Evolutionary conservation across 2,113 vertebrate species (phyloP).

Genomic region (Neolamprologus hecqui): DNA sequence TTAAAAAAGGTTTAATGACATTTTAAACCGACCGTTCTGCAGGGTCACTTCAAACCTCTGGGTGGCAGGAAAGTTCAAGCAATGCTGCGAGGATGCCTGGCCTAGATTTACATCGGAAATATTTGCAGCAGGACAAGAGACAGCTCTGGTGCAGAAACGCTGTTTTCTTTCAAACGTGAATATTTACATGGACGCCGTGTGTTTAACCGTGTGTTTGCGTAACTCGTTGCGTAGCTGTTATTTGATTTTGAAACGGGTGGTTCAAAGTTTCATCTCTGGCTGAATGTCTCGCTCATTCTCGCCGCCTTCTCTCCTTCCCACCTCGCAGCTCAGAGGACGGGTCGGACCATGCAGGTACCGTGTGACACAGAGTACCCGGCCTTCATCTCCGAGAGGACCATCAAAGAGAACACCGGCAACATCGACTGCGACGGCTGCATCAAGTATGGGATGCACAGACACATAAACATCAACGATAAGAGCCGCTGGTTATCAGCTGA

Average conservation of each 20-base stretch:
- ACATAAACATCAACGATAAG: background rate
- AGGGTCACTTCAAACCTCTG: conserved; percentile 32
- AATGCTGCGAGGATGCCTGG: background rate
- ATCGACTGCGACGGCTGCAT: conserved; percentile 91
- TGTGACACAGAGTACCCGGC: conserved; percentile 97
- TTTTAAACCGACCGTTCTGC: background rate
- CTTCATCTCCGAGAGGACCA: conserved; percentile 96
- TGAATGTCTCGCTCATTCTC: background rate
- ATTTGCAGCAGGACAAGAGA: background rate
- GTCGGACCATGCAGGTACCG: conserved; percentile 85
- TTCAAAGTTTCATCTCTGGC: background rate
- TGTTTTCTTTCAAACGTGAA: conserved; percentile 27
- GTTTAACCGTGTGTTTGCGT: conserved; percentile 24
- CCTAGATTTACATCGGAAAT: background rate
- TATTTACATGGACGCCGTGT: conserved; percentile 42
- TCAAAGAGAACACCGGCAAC: conserved; percentile 95
- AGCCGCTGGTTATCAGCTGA: background rate
- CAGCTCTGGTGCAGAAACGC: conserved; percentile 3
- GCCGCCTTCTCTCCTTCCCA: background rate
- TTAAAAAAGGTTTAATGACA: background rate
- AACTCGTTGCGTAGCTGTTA: background rate
- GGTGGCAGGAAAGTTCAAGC: conserved; percentile 62
- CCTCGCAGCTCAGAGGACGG: conserved; percentile 79
- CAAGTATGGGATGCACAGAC: conserved; percentile 75
- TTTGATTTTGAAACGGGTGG: conserved; percentile 13